A percentile compares a stretch with the other conserved stretches of the same genome.
These are phyloP conservation scores for Caerostris extrusa DNA, from an alignment of 1,140 invertebrate genomes.

Conservation along the genomic window DNA sequence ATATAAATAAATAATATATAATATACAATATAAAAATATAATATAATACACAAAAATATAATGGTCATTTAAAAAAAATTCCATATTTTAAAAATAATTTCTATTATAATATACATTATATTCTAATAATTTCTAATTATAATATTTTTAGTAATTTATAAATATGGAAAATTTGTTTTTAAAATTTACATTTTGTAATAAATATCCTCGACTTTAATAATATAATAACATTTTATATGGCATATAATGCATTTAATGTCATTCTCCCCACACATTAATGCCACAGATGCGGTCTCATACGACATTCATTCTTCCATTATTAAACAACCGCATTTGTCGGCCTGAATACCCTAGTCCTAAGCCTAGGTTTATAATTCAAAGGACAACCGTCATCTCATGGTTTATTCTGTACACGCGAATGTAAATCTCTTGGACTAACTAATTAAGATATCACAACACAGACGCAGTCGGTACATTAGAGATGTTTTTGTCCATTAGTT, in stretches of 20 bases:
- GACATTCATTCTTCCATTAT: not conserved
- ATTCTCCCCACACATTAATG: not conserved
- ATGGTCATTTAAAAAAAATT: too few relatives aligned
- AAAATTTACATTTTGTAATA: too few relatives aligned
- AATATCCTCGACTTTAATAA: too few relatives aligned
- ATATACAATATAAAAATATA: too few relatives aligned
- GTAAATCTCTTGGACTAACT: not conserved
- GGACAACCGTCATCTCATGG: not conserved
- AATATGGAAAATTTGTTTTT: too few relatives aligned
- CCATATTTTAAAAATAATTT: too few relatives aligned
- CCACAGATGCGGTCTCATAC: not conserved
- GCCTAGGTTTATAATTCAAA: conserved; percentile 1
- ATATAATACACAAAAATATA: too few relatives aligned
- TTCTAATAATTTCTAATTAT: too few relatives aligned
- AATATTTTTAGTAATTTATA: too few relatives aligned
- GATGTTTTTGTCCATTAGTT: conserved; percentile 10
- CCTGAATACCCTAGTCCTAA: not conserved
- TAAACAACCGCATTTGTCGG: not conserved
- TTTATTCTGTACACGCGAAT: not conserved
- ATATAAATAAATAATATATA: too few relatives aligned
- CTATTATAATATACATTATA: too few relatives aligned
- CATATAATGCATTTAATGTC: not conserved
- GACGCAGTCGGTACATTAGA: not conserved
- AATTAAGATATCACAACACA: not conserved
- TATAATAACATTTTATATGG: too few relatives aligned